These are phyloP conservation scores for Tenualosa ilisha DNA, from an alignment of 2,797 vertebrate species.

Conservation along the genomic window DNA sequence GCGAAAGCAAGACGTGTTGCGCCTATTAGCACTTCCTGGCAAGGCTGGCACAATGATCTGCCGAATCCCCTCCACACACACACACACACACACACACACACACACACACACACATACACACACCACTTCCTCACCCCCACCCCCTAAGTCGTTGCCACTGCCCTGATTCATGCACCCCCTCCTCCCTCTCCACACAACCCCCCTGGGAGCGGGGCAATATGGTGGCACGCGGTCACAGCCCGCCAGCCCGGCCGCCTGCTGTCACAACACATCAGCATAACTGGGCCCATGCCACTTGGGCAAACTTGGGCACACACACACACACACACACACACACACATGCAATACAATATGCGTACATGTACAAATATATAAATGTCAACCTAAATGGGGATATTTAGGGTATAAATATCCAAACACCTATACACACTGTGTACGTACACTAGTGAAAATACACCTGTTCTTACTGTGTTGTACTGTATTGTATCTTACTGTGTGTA, in stretches of 20 bases:
- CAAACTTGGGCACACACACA: conserved; percentile 28
- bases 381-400: background rate
- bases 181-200: background rate
- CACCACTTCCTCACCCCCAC: background rate
- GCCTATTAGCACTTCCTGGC: conserved; percentile 87
- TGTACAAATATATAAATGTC: background rate
- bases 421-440: too few species aligned
- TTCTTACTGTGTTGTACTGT: too few species aligned
- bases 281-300: conserved; percentile 52
- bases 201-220: conserved; percentile 79
- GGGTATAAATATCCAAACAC: too few species aligned
- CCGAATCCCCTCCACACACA: conserved; percentile 21
- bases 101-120: background rate
- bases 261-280: conserved; percentile 80
- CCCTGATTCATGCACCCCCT: background rate
- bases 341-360: background rate
- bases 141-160: background rate
- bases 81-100: background rate
- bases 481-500: background rate
- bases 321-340: conserved; percentile 33
- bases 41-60: conserved; percentile 81
- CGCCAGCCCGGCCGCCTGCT: conserved; percentile 73
- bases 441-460: too few species aligned
- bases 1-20: conserved; percentile 89
- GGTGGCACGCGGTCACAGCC: conserved; percentile 77